Evolutionary conservation across 2,797 vertebrate genomes (phyloP).

Genomic region (Spinus pinus): DNA sequence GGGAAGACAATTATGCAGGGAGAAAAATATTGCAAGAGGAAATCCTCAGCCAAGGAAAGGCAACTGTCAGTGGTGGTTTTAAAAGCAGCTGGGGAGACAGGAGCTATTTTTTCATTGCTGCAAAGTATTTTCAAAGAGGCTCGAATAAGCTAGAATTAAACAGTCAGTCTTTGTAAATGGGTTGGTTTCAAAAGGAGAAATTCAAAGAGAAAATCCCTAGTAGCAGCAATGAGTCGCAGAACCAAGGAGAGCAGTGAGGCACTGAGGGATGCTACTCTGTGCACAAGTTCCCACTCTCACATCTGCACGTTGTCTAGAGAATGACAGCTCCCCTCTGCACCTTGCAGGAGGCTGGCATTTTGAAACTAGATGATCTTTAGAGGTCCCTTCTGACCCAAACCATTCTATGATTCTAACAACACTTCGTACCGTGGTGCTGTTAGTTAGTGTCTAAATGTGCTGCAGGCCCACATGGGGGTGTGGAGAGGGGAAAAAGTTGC

Average conservation of each 20-base stretch:
- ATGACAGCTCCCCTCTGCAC: neutral
- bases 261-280: neutral
- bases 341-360: neutral
- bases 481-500: neutral
- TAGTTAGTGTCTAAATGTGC: neutral
- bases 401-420: neutral
- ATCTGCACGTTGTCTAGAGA: neutral
- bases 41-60: neutral
- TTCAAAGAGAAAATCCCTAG: neutral
- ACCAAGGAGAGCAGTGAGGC: neutral
- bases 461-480: fast-evolving
- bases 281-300: neutral
- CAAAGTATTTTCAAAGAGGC: neutral
- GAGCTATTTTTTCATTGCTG: neutral
- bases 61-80: neutral
- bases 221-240: neutral
- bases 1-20: neutral
- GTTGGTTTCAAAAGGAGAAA: neutral
- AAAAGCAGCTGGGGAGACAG: neutral
- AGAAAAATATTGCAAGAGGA: neutral
- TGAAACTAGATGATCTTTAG: neutral
- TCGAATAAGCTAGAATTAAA: neutral
- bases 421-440: neutral
- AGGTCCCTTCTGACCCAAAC: neutral
- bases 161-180: neutral